Evolutionary conservation across 1,140 invertebrate species (phyloP), one percentile per base, ranked within the genome.

Genomic region (Diprion similis): DNA sequence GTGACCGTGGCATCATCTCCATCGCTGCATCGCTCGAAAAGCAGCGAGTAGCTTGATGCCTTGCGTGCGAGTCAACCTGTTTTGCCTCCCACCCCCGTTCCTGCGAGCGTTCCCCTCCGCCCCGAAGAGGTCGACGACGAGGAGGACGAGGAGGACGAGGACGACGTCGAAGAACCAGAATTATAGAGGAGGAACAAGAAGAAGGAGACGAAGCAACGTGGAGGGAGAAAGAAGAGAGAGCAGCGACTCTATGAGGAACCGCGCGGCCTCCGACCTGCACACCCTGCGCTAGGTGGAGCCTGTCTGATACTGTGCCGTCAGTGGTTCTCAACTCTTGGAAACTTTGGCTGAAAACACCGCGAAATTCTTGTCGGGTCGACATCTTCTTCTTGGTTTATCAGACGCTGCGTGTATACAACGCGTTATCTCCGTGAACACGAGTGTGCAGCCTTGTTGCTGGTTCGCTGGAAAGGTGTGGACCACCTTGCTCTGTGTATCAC

Each of bases 211-310:
- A 59, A 59, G 51, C 11, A 59, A 6, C 6, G 4, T 13, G 9
- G 51, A 59, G 51, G 51, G 51, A 59, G 51, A 59, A 85, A 85
- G 80, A 85, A 85, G 83, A 84, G 82, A 37, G 83, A 84, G 83
- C 24, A 84, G 82, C 85, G 83, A 86, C 83, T 86, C 83, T 85
- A 85, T 86, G 85, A 86, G 84, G 84, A 86, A 87, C 85, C 84
- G 83, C 85, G 84, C 83, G 83, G 85, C 84, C 86, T 84, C 86
- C 85, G 85, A 81, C 84, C 86, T 84, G 84, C 81, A 85, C 83
- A 85, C 84, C 82, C 84, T 84, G 84, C 83, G 82, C 84, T 87
- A 87, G 84, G 86, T 86, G 86, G 85, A 86, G 84, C 79, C 83
- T 82, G 84, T 81, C 82, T 82, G 83, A 85, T 85, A 85, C 83